These are phyloP conservation scores for Elymnias hypermnestra DNA, from an alignment of 1,140 invertebrate species.

Conservation along the genomic window DNA sequence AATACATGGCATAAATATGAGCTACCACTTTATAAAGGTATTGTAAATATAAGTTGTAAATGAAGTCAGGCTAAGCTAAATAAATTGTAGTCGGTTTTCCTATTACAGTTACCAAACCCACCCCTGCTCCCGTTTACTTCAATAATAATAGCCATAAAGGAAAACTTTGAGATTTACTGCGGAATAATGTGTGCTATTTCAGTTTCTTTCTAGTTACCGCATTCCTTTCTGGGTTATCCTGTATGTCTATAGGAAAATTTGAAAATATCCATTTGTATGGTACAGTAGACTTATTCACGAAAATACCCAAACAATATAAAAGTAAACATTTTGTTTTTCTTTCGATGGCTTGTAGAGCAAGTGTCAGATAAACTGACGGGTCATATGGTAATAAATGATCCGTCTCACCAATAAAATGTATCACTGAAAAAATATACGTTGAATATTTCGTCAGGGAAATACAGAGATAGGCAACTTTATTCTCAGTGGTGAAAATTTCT, in stretches of 20 bases:
- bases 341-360: no score
- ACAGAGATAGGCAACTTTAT: no score
- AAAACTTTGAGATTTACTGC: slow-evolving; percentile 23
- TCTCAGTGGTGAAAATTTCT: no score
- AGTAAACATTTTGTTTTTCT: no score
- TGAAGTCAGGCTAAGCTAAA: background rate
- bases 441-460: no score
- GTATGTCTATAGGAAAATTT: background rate
- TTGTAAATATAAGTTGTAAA: no score
- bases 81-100: background rate
- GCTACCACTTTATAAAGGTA: no score
- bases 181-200: slow-evolving; percentile 26
- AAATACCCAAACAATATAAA: background rate
- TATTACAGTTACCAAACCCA: slow-evolving; percentile 12
- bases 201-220: background rate
- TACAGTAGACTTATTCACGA: slow-evolving; percentile 27
- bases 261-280: slow-evolving; percentile 30
- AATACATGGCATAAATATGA: no score
- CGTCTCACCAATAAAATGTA: no score
- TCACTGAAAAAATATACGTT: no score
- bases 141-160: slow-evolving; percentile 26
- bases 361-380: no score
- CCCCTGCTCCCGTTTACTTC: slow-evolving; percentile 13
- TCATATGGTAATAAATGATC: no score
- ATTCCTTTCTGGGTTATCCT: background rate